phyloP scores from a whole-genome alignment of 2,113 vertebrate species.

The Ptychochromis oligacanthus region DNA sequence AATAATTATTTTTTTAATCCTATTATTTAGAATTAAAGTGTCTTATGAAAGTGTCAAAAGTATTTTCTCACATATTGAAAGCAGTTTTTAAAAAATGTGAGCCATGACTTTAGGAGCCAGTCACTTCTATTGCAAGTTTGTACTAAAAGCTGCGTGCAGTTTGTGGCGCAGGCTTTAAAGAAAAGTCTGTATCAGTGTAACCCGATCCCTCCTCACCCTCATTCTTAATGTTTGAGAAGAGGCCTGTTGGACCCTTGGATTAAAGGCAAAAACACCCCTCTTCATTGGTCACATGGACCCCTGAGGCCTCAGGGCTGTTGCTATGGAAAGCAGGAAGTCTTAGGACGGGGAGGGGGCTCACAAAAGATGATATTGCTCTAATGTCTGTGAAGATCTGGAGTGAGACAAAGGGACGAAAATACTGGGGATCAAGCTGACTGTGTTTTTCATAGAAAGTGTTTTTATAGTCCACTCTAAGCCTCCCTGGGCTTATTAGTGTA shows the following conservation, averaged over 20 bases:
- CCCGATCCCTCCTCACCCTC: conserved; percentile 59
- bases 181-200: conserved; percentile 57
- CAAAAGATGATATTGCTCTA: conserved; percentile 47
- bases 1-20: too few relatives aligned
- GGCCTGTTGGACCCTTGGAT: conserved; percentile 60
- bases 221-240: conserved; percentile 60
- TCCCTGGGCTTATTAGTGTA: conserved; percentile 31
- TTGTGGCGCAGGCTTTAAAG: conserved; percentile 5
- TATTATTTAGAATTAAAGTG: background rate
- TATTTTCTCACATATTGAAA: background rate
- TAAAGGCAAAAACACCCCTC: conserved; percentile 64
- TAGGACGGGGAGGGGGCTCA: conserved; percentile 26
- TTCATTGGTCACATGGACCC: conserved; percentile 66
- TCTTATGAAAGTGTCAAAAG: background rate
- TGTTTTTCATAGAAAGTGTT: conserved; percentile 45
- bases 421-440: conserved; percentile 12
- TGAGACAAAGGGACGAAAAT: conserved; percentile 18
- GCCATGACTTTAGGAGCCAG: background rate
- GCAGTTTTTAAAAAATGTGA: background rate
- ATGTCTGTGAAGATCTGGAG: conserved; percentile 28
- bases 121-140: background rate
- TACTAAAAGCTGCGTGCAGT: conserved; percentile 22
- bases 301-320: conserved; percentile 73
- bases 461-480: conserved; percentile 38
- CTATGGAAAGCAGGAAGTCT: conserved; percentile 69